Evolutionary conservation across 2,888 invertebrate genomes (phyloP).

Genomic region (Actias luna): DNA sequence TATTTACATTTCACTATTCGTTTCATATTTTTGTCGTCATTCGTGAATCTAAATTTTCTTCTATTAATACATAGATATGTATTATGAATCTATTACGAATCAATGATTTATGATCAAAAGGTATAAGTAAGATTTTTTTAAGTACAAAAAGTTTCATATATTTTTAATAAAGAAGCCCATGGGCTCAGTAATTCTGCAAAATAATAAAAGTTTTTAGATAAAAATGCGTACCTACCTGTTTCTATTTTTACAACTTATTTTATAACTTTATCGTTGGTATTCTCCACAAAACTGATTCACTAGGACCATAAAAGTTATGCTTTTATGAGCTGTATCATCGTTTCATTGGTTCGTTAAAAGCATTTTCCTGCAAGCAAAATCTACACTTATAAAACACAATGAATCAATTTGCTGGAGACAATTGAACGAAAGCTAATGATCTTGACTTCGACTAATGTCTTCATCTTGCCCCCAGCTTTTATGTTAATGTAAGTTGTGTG

Average conservation of each 20-base stretch:
- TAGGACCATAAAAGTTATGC: slow-evolving; percentile 7
- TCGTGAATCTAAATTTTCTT: not conserved
- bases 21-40: too few relatives aligned
- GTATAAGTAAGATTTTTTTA: too few relatives aligned
- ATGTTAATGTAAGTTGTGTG: slow-evolving; percentile 22
- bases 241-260: slow-evolving; percentile 10
- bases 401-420: slow-evolving; percentile 34
- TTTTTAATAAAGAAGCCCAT: slow-evolving; percentile 1
- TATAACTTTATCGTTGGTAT: slow-evolving; percentile 12
- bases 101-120: not conserved
- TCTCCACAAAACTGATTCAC: slow-evolving; percentile 10
- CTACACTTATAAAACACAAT: slow-evolving; percentile 28
- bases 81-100: not conserved
- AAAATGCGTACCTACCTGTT: slow-evolving; percentile 10
- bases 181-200: not conserved
- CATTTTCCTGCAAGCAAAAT: slow-evolving; percentile 22
- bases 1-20: too few relatives aligned
- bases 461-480: slow-evolving; percentile 20
- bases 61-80: slow-evolving; percentile 13
- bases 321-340: slow-evolving; percentile 16
- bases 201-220: slow-evolving; percentile 9
- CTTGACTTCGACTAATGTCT: slow-evolving; percentile 28
- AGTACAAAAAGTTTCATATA: not conserved
- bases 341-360: slow-evolving; percentile 37
- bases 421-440: slow-evolving; percentile 24